Base-by-base conservation (phyloP, 2,888 invertebrate genomes). In the Steinernema scapterisci region DNA sequence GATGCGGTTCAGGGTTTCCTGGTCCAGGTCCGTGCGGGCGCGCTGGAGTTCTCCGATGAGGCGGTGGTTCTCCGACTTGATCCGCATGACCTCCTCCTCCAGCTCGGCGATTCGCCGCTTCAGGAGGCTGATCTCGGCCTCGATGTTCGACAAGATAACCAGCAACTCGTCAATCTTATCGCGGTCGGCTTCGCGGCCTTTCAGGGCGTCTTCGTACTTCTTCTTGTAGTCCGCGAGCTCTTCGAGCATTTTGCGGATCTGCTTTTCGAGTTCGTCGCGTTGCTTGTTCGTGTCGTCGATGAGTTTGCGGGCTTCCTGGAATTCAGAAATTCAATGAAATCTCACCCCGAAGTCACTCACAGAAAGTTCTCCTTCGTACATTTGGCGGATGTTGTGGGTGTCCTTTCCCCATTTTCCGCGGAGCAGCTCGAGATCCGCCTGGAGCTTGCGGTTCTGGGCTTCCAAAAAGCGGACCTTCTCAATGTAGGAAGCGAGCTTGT, bases 401-500 rank as follows among this genome's bases (percentile, higher is more conserved):
- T 84, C 84, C 71, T 85, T 86, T 63, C 86, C 85, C 81, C 83
- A 82, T 70, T 81, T 80, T 31, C 76, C 71, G 21, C 83, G 76
- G 31, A 87, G 81, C 51, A 80, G 73, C 43, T 85, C 82, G 75
- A 86, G 75, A 74, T 86, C 86, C 31, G 80, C 81, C 31, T 82
- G 81, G 77, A 87, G 79, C 76, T 87, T 87, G 71, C 86, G 83
- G 76, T 87, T 87, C 76, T 87, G 87, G 9, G 86, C 86, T 70
- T 87, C 87, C 76, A 87, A 78, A 78, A 87, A 87, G n/a, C 87
- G 86, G 25, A 85, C 84, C 85, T 89, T 89, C 87, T 90, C 90
- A 78, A 90, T 90, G 86, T 90, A 90, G 84, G 84, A 88, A 76
- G 89, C 90, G 76, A 90, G 89, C 74, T 89, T 84, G 82, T 90